Percentiles rank a stretch among this genome's conserved stretches.
Conservation (phyloP, 2,113 vertebrate genomes). For the Sorex araneus region DNA sequence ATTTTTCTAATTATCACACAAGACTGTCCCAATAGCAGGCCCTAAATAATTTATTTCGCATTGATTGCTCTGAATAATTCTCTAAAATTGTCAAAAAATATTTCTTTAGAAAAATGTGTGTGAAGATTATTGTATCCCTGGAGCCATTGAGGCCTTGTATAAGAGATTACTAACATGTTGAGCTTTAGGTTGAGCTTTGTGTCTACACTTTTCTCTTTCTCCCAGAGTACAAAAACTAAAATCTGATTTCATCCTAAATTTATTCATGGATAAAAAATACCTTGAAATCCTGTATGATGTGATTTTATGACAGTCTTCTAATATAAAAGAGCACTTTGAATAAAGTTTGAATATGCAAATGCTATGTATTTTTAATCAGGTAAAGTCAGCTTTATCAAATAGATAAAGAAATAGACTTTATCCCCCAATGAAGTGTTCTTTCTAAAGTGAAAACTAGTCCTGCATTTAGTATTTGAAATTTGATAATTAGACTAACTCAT, state of each 20-base stretch:
- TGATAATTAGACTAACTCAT: constrained; percentile 18
- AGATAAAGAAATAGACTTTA: constrained; percentile 12
- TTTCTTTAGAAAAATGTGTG: no score
- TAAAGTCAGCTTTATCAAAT: not conserved
- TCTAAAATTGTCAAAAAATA: no score
- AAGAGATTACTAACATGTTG: no score
- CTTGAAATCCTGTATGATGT: not conserved
- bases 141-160: no score
- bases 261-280: constrained; percentile 6
- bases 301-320: constrained; percentile 9
- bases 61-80: no score
- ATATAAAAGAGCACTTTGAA: not conserved
- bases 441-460: constrained; percentile 13
- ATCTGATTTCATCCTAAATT: not conserved
- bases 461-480: constrained; percentile 21
- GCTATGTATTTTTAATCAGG: not conserved
- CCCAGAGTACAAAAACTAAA: not conserved
- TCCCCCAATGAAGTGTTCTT: not conserved
- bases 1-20: no score
- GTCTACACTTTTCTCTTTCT: not conserved
- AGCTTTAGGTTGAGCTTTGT: no score
- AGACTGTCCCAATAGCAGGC: no score
- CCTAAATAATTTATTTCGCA: no score
- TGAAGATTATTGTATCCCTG: no score
- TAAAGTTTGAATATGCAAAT: no score